Evolutionary conservation across 1,140 invertebrate genomes (phyloP).

Genomic region (Cyphomyrmex costatus): DNA sequence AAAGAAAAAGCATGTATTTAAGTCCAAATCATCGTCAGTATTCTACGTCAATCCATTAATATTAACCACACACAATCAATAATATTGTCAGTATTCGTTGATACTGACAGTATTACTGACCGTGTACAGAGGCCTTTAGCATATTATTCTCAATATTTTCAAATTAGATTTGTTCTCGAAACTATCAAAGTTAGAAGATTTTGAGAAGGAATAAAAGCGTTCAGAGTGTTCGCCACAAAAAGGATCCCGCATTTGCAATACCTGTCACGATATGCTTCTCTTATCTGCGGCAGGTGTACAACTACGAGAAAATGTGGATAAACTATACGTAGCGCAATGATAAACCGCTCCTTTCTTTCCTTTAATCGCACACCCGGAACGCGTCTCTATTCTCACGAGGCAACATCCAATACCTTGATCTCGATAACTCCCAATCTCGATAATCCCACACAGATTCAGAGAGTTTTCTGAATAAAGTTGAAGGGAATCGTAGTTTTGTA

Average conservation of each 20-base stretch:
- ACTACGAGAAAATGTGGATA: conserved; percentile 76
- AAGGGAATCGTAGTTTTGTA: neutral
- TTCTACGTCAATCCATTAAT: too few relatives aligned
- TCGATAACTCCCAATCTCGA: conserved; percentile 40
- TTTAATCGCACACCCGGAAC: conserved; percentile 40
- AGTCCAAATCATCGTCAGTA: too few relatives aligned
- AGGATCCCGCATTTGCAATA: conserved; percentile 63
- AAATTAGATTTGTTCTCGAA: neutral
- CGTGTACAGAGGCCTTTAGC: too few relatives aligned
- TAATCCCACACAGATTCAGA: neutral
- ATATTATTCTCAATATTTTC: neutral
- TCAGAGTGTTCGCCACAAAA: conserved; percentile 27
- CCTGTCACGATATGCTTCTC: conserved; percentile 69
- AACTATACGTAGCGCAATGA: conserved; percentile 57
- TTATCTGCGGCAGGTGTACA: conserved; percentile 82
- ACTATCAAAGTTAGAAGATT: neutral
- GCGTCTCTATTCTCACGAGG: neutral
- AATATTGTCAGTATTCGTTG: too few relatives aligned
- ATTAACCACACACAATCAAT: too few relatives aligned
- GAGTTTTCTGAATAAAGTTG: neutral
- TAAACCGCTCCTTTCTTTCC: conserved; percentile 59
- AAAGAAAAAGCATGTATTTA: too few relatives aligned
- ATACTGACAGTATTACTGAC: too few relatives aligned
- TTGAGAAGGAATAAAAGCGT: conserved; percentile 14
- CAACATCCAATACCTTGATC: conserved; percentile 41